Conservation (phyloP, 2,113 vertebrate species). For the Orycteropus afer region DNA sequence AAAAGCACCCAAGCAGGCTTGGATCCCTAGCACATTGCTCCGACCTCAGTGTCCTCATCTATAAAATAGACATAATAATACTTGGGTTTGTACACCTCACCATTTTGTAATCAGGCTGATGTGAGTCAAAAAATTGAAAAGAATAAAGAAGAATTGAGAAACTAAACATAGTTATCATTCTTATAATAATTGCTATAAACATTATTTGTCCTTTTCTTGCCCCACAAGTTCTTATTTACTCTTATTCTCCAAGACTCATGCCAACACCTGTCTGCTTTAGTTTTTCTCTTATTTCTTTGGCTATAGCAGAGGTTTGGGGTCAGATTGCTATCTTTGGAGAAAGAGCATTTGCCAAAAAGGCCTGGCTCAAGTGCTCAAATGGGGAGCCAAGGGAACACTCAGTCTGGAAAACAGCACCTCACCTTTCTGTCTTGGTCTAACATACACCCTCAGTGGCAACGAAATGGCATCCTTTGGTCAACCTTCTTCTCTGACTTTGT, state of each 20-base stretch:
- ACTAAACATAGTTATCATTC: background rate
- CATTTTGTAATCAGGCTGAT: background rate
- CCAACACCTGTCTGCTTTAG: background rate
- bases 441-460: rapidly evolving
- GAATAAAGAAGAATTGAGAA: background rate
- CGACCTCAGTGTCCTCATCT: no score
- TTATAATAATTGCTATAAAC: background rate
- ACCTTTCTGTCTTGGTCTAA: background rate
- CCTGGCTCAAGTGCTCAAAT: background rate
- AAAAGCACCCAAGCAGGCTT: background rate
- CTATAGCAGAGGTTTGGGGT: background rate
- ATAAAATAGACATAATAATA: background rate
- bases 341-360: background rate
- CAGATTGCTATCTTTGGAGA: background rate
- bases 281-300: background rate
- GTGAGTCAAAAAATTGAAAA: background rate
- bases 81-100: background rate
- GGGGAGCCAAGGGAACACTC: background rate
- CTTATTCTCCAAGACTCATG: background rate
- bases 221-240: background rate
- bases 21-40: background rate
- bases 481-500: background rate
- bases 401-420: background rate
- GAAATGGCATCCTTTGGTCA: background rate
- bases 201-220: background rate